Base-by-base conservation (phyloP, 1,140 invertebrate species). In the Drosophila willistoni region DNA sequence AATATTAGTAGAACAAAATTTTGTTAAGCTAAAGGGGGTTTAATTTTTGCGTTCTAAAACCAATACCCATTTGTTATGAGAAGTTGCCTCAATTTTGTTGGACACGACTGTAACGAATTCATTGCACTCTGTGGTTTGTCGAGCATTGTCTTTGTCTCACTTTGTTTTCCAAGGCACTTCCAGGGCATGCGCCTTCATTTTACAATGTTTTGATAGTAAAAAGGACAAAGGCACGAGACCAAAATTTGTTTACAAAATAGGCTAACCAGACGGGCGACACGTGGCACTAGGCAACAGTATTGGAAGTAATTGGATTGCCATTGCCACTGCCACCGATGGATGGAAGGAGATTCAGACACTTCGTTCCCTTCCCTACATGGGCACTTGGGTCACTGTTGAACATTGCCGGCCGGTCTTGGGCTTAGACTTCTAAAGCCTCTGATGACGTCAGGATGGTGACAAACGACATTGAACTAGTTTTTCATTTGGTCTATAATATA, bases 131-230 rank as follows among this genome's bases (percentile, higher is more conserved):
- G 55, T 62, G 68, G 34, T 64, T 54, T 61, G 64, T 33, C 36
- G 67, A 65, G 13, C 51, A 47, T 57, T 66, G 73, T 66, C 73
- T 44, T 25, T n/a, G 77, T 71, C 77, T 66, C 71, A 19, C 19
- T 34, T 33, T 56, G 22, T 14, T 64, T 83, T 74, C 64, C 33
- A 41, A 13, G 69, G 61, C 57, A 85, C 36, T 82, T 87, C 77
- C 72, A 69, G 70, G 22, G 70, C n/a, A 42, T 86, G 83, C 83
- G 84, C 73, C 12, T 7, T 13, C 33, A 10, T 29, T n/a, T 64
- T 61, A 64, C 64, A 72, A 75, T 85, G 83, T 87, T 87, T 77
- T 87, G 79, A 87, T 87, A 79, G 65, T 87, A 77, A 82, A 76
- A 66, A 54, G 67, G 59, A 67, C 64, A 65, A 70, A 60, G 68